Percentiles rank a stretch among this genome's conserved stretches.
phyloP scores from a whole-genome alignment of 2,888 invertebrate genomes.

The Synanthedon andrenaeformis region DNA sequence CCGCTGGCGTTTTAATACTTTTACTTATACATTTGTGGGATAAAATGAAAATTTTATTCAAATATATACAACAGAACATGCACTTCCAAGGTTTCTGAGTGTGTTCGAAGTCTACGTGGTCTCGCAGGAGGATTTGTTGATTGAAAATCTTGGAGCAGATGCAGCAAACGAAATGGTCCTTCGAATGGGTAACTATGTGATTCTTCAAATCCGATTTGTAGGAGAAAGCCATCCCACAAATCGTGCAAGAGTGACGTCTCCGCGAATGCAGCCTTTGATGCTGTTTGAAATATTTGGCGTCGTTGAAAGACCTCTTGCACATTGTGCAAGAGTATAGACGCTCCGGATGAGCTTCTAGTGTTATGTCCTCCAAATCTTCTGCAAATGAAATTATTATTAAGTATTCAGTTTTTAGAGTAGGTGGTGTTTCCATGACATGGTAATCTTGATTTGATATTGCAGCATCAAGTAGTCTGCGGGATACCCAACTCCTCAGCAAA shows the following conservation, averaged over 20 bases:
- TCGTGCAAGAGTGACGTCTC: constrained; percentile 38
- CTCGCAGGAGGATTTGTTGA: background rate
- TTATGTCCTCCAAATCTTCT: background rate
- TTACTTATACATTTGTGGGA: background rate
- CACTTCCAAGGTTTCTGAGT: background rate
- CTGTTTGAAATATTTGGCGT: background rate
- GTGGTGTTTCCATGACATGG: too few relatives aligned
- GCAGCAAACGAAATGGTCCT: constrained; percentile 16
- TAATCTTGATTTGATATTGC: too few relatives aligned
- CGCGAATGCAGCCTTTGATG: background rate
- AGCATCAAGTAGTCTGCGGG: too few relatives aligned
- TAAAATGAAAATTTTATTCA: background rate
- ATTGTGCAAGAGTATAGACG: background rate
- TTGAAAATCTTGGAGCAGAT: background rate
- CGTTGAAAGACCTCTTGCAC: background rate
- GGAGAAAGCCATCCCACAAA: constrained; percentile 52
- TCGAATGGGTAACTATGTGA: constrained; percentile 53
- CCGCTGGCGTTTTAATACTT: background rate
- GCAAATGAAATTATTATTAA: too few relatives aligned
- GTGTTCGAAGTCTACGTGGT: background rate
- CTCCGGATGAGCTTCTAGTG: background rate
- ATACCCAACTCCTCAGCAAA: too few relatives aligned
- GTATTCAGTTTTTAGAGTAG: too few relatives aligned
- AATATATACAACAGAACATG: background rate
- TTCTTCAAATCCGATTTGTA: constrained; percentile 59